Percentiles rank a stretch among this genome's conserved stretches.
These are phyloP conservation scores for Adelosebastes latens DNA, from an alignment of 2,797 vertebrate species.

Conservation along the genomic window DNA sequence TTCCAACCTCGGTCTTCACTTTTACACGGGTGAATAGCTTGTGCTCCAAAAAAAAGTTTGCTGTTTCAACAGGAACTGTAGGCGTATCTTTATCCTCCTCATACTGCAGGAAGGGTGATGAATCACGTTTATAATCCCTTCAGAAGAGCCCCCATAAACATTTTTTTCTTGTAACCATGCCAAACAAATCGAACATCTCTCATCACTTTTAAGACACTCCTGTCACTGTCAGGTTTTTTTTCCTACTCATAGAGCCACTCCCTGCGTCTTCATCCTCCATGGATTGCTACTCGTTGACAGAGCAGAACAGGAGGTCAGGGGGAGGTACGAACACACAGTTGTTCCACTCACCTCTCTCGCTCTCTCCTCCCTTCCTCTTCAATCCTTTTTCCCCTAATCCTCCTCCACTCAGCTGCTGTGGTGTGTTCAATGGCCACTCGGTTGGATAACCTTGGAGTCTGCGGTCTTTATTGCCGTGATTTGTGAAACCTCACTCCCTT, in stretches of 20 bases:
- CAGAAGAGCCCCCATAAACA: constrained; percentile 52
- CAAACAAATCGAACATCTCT: constrained; percentile 47
- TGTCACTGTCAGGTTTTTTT: constrained; percentile 10
- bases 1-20: neutral
- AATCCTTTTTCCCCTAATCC: constrained; percentile 31
- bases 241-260: constrained; percentile 16
- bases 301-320: constrained; percentile 65
- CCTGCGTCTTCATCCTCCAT: constrained; percentile 40
- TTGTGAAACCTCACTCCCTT: constrained; percentile 57
- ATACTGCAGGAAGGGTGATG: constrained; percentile 31
- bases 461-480: constrained; percentile 62
- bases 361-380: constrained; percentile 35
- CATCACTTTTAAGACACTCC: constrained; percentile 43
- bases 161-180: constrained; percentile 32
- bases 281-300: constrained; percentile 58
- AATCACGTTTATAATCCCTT: constrained; percentile 56
- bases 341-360: constrained; percentile 48
- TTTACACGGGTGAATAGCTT: neutral
- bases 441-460: constrained; percentile 49
- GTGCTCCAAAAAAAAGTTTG: neutral
- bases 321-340: constrained; percentile 40
- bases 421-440: constrained; percentile 28
- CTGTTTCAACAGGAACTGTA: constrained; percentile 32
- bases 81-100: constrained; percentile 22
- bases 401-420: constrained; percentile 44